These are phyloP conservation scores for Ornithoptera priamus DNA, from an alignment of 2,888 invertebrate genomes.

Conservation along the genomic window DNA sequence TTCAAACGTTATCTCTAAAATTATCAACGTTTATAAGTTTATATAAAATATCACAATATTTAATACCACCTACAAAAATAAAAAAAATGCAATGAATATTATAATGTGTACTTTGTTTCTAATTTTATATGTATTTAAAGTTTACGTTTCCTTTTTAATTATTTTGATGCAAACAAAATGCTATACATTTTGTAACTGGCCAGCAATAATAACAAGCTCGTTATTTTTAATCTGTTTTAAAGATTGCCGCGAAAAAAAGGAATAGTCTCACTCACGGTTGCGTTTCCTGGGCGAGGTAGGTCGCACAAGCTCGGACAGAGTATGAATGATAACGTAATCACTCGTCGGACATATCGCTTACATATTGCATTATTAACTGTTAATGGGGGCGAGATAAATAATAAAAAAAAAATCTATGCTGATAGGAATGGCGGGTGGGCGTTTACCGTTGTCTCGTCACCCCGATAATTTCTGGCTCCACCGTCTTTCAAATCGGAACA, in stretches of 20 bases:
- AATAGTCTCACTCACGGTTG: slow-evolving; percentile 17
- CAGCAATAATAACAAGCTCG: not conserved
- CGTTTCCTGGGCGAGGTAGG: slow-evolving; percentile 5
- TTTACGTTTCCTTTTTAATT: not conserved
- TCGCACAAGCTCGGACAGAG: slow-evolving; percentile 18
- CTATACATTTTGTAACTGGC: not conserved
- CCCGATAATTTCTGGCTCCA: not conserved
- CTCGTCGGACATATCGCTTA: slow-evolving; percentile 19
- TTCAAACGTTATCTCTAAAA: no score
- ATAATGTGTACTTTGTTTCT: no score
- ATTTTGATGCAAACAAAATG: no score
- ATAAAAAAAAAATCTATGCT: slow-evolving; percentile 2
- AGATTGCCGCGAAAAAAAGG: slow-evolving; percentile 1
- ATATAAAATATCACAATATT: no score
- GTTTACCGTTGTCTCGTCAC: not conserved
- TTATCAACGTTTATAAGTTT: no score
- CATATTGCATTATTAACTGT: slow-evolving; percentile 26
- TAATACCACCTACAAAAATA: no score
- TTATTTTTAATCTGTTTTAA: slow-evolving; percentile 2
- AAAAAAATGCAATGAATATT: no score
- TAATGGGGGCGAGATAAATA: slow-evolving; percentile 23
- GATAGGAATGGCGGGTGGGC: slow-evolving; percentile 2
- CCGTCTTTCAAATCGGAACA: not conserved
- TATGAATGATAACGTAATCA: slow-evolving; percentile 28
- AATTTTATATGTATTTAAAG: not conserved